Evolutionary conservation across 2,888 invertebrate species (phyloP).

Genomic region (Brenthis daphne): DNA sequence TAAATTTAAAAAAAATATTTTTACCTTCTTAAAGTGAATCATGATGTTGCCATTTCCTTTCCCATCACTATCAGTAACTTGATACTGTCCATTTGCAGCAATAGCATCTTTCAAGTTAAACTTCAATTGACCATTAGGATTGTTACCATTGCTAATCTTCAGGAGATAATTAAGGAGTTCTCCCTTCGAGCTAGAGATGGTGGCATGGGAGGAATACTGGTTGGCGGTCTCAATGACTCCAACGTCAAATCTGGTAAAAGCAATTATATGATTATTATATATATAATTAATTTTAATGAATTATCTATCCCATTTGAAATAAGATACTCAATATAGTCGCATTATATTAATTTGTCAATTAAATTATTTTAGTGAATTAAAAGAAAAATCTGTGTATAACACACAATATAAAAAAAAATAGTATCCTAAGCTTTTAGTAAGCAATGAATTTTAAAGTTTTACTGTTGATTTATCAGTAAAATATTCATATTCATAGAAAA

Average conservation of each 20-base stretch:
- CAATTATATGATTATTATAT: too few species aligned
- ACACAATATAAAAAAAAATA: too few species aligned
- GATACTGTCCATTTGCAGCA: constrained; percentile 84
- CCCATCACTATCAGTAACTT: constrained; percentile 82
- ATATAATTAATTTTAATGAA: too few species aligned
- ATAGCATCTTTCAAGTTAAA: constrained; percentile 83
- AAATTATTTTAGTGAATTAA: too few species aligned
- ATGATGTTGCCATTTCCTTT: constrained; percentile 84
- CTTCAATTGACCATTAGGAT: constrained; percentile 76
- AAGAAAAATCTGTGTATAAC: too few species aligned
- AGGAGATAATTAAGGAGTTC: constrained; percentile 79
- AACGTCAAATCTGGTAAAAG: constrained; percentile 65
- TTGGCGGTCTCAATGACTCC: constrained; percentile 68
- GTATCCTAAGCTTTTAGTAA: too few species aligned
- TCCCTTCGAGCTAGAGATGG: constrained; percentile 70
- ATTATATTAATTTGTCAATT: too few species aligned
- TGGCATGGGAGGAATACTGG: constrained; percentile 77
- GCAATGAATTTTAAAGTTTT: neutral
- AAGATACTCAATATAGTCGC: too few species aligned
- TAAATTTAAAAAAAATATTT: too few species aligned
- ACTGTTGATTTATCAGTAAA: neutral
- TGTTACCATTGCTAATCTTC: constrained; percentile 69
- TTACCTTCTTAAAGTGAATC: constrained; percentile 81
- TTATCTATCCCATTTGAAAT: too few species aligned
- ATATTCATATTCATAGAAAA: neutral